A percentile compares a stretch with the other conserved stretches of the same genome.
phyloP scores from a whole-genome alignment of 2,888 invertebrate genomes.

The Eucera pruinosa region DNA sequence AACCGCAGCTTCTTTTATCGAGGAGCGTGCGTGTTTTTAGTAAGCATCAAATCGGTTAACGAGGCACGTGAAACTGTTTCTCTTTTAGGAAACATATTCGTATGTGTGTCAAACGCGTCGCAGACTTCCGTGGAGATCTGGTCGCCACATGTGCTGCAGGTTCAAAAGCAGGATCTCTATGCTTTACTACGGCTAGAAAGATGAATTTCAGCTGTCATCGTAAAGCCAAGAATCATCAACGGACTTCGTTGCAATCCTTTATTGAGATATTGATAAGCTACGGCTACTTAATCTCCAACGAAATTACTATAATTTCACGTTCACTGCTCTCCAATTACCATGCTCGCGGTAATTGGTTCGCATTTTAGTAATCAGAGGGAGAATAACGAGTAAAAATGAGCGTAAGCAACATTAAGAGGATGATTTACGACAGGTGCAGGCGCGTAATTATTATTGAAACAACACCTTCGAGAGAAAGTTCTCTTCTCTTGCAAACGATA shows the following conservation, averaged over 20 bases:
- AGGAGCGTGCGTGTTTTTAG: background rate
- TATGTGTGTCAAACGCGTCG: constrained; percentile 9
- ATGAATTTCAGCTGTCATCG: background rate
- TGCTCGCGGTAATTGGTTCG: background rate
- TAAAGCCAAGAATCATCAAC: background rate
- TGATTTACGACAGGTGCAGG: background rate
- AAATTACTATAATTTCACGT: constrained; percentile 6
- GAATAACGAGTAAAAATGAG: background rate
- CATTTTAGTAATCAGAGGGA: too few species aligned
- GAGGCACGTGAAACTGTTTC: background rate
- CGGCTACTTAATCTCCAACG: background rate
- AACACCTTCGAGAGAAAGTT: background rate
- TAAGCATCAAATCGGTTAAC: background rate
- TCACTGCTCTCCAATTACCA: background rate
- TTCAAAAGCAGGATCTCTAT: background rate
- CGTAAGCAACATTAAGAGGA: background rate
- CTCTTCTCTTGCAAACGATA: background rate
- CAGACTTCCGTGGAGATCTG: constrained; percentile 15
- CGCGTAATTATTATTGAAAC: background rate
- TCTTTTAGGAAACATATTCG: background rate
- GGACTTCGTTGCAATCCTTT: too few species aligned
- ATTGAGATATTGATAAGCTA: background rate
- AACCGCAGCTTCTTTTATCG: background rate
- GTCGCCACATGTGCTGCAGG: constrained; percentile 8
- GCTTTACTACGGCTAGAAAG: background rate